Evolutionary conservation across 2,797 vertebrate genomes (phyloP).

Genomic region (Darevskia nairensis): DNA sequence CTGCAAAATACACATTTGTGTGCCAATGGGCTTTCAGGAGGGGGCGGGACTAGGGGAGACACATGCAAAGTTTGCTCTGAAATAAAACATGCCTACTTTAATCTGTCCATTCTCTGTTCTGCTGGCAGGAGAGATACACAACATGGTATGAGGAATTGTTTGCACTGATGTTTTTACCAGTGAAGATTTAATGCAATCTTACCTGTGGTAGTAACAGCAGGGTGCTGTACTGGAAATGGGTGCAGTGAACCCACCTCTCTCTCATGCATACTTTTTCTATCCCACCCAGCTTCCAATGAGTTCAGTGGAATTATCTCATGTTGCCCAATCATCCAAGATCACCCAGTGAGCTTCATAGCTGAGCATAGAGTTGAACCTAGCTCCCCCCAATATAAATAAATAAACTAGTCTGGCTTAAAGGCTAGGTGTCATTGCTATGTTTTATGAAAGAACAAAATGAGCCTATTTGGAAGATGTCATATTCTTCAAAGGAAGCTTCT

Average conservation of each 20-base stretch:
- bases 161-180: background rate
- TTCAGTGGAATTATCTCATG: background rate
- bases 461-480: background rate
- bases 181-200: background rate
- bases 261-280: background rate
- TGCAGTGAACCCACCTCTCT: background rate
- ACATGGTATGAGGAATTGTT: background rate
- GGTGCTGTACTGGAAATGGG: background rate
- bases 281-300: background rate
- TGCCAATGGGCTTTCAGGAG: background rate
- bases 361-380: background rate
- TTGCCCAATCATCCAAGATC: background rate
- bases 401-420: background rate
- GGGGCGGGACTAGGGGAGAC: too few species aligned
- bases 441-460: background rate
- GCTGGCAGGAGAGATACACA: background rate
- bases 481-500: background rate
- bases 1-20: background rate
- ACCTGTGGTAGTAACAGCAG: background rate
- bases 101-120: background rate
- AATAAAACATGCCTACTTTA: background rate
- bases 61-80: background rate
- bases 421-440: background rate
- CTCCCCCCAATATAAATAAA: background rate
- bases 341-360: background rate